A percentile compares a stretch with the other conserved stretches of the same genome.
Evolutionary conservation across 2,888 invertebrate species (phyloP).

Genomic region (Conistra vaccinii): DNA sequence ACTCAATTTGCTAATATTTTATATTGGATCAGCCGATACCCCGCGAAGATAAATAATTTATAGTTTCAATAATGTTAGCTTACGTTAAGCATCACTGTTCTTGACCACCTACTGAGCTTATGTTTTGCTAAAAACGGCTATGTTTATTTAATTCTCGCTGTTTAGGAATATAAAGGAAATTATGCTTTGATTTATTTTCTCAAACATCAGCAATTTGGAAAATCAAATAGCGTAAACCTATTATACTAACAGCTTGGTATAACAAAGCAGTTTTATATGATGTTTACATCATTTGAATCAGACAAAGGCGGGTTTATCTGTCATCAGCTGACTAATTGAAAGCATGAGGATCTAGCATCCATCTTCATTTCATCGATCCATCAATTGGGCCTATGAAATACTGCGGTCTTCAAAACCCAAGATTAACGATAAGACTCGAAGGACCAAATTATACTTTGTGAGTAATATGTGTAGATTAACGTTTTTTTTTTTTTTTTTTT

Average conservation of each 20-base stretch:
- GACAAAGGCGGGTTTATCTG: not conserved
- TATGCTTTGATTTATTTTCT: slow-evolving; percentile 13
- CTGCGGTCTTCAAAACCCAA: not conserved
- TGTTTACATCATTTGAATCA: not conserved
- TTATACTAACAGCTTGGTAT: not conserved
- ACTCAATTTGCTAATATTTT: slow-evolving; percentile 38
- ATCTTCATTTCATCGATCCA: not conserved
- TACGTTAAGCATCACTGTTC: slow-evolving; percentile 37
- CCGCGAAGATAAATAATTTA: slow-evolving; percentile 28
- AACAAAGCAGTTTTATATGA: not conserved
- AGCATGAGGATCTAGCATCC: not conserved
- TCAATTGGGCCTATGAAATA: not conserved
- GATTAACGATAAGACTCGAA: not conserved
- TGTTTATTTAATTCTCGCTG: slow-evolving; percentile 22
- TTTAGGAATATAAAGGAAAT: not conserved
- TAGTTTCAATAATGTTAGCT: slow-evolving; percentile 40
- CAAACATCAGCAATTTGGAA: not conserved
- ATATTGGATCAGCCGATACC: slow-evolving; percentile 17
- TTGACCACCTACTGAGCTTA: slow-evolving; percentile 41
- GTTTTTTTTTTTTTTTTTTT: not conserved
- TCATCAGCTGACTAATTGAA: not conserved
- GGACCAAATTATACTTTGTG: not conserved
- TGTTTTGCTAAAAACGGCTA: slow-evolving; percentile 1
- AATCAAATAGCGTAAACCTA: too few relatives aligned
- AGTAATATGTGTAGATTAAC: not conserved